These are phyloP conservation scores for Phrynocephalus versicolor DNA, from an alignment of 2,113 vertebrate species.

Conservation along the genomic window DNA sequence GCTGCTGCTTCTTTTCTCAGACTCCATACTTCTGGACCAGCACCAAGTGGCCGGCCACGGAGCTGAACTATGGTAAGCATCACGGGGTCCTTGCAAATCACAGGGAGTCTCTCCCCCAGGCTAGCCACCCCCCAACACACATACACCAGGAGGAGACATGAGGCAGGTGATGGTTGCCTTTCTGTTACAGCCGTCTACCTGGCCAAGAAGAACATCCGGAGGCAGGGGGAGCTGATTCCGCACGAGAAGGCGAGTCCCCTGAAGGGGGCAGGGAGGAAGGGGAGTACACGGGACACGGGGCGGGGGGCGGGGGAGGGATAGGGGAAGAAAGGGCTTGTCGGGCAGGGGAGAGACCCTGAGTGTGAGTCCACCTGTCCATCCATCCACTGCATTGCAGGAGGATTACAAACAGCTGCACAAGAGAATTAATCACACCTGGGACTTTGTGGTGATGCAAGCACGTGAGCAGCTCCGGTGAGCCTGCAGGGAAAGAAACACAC, in stretches of 20 bases:
- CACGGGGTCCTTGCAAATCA: background rate
- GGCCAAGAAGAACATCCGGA: conserved; percentile 94
- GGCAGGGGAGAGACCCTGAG: background rate
- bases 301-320: too few relatives aligned
- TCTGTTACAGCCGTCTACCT: conserved; percentile 85
- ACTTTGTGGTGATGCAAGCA: conserved; percentile 95
- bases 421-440: conserved; percentile 92
- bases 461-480: conserved; percentile 92
- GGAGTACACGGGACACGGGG: too few relatives aligned
- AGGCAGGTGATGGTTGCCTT: too few relatives aligned
- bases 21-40: conserved; percentile 94
- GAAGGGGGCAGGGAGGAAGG: background rate
- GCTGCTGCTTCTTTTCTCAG: conserved; percentile 61
- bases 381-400: conserved; percentile 71
- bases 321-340: background rate
- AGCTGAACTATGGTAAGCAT: conserved; percentile 91
- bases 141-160: background rate
- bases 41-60: conserved; percentile 86
- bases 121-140: too few relatives aligned
- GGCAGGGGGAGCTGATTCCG: conserved; percentile 86
- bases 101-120: too few relatives aligned
- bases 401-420: conserved; percentile 88
- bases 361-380: too few relatives aligned
- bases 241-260: conserved; percentile 87
- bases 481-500: too few relatives aligned